A percentile compares a stretch with the other conserved stretches of the same genome.
These are phyloP conservation scores for Spheniscus humboldti DNA, from an alignment of 2,797 vertebrate species.

Conservation along the genomic window DNA sequence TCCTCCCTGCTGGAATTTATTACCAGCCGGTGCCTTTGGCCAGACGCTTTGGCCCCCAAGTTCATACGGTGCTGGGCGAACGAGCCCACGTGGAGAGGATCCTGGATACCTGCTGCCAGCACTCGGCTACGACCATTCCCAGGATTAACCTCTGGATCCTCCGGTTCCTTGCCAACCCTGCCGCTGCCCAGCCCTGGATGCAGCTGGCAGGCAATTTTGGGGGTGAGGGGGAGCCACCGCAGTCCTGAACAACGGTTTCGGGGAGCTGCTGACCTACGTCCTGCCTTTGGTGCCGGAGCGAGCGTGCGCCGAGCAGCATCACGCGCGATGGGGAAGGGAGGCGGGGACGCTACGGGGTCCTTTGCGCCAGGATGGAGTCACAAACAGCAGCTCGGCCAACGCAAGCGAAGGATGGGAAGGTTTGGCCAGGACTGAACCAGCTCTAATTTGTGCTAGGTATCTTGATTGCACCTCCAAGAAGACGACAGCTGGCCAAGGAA, in stretches of 20 bases:
- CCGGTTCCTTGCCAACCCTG: fast-evolving
- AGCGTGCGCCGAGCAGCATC: fast-evolving
- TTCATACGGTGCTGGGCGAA: fast-evolving
- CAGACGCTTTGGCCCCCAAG: no score
- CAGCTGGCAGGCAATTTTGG: neutral
- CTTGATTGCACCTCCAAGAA: neutral
- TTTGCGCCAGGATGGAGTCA: neutral
- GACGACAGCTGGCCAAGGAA: neutral
- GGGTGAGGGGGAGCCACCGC: fast-evolving
- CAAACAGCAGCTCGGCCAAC: neutral
- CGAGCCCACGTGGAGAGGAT: no score
- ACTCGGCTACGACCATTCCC: fast-evolving
- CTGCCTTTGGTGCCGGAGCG: fast-evolving
- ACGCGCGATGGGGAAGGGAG: fast-evolving
- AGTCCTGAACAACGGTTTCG: fast-evolving
- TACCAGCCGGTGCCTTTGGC: neutral
- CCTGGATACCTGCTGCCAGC: neutral
- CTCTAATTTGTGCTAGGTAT: neutral
- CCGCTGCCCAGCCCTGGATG: no score
- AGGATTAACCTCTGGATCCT: neutral
- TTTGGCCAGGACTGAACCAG: neutral
- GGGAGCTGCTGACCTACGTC: neutral
- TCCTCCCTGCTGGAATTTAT: neutral
- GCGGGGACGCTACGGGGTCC: fast-evolving
- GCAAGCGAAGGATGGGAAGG: neutral